These are phyloP conservation scores for Meloidogyne exigua DNA, from an alignment of 1,140 invertebrate genomes.

Conservation along the genomic window DNA sequence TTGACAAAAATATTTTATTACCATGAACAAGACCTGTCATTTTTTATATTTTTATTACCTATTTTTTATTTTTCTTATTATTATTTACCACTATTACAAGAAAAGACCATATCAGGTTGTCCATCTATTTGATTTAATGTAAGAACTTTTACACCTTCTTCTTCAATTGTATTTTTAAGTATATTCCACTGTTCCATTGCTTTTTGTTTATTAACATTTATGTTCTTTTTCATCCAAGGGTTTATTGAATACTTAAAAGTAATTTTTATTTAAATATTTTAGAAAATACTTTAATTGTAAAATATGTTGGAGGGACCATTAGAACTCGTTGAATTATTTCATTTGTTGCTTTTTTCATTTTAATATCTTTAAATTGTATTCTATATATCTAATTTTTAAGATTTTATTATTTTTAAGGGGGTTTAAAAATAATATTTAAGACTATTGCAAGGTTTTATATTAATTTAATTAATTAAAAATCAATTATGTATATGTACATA, in stretches of 20 bases:
- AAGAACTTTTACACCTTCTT: slow-evolving; percentile 57
- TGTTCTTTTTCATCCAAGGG: slow-evolving; percentile 59
- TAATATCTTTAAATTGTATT: background rate
- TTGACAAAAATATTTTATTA: slow-evolving; percentile 59
- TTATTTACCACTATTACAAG: slow-evolving; percentile 50
- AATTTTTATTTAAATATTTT: background rate
- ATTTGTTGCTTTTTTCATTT: slow-evolving; percentile 42
- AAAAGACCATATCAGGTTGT: slow-evolving; percentile 63
- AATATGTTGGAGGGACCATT: slow-evolving; percentile 62
- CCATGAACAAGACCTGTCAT: slow-evolving; percentile 44
- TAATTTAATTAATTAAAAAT: no score
- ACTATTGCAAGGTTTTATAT: no score
- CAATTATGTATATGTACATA: no score
- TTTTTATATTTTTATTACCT: background rate
- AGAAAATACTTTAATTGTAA: slow-evolving; percentile 54
- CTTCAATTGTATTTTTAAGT: slow-evolving; percentile 56
- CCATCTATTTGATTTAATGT: slow-evolving; percentile 54
- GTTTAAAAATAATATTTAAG: no score
- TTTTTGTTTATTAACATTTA: slow-evolving; percentile 50
- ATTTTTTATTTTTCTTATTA: background rate
- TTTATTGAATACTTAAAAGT: slow-evolving; percentile 54
- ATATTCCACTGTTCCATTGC: slow-evolving; percentile 56
- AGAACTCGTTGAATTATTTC: slow-evolving; percentile 55
- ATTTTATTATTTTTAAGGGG: no score
- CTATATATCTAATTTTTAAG: no score